Evolutionary conservation across 2,113 vertebrate genomes (phyloP), one percentile per base, ranked within the genome.

Genomic region (Benitochromis conjunctus): DNA sequence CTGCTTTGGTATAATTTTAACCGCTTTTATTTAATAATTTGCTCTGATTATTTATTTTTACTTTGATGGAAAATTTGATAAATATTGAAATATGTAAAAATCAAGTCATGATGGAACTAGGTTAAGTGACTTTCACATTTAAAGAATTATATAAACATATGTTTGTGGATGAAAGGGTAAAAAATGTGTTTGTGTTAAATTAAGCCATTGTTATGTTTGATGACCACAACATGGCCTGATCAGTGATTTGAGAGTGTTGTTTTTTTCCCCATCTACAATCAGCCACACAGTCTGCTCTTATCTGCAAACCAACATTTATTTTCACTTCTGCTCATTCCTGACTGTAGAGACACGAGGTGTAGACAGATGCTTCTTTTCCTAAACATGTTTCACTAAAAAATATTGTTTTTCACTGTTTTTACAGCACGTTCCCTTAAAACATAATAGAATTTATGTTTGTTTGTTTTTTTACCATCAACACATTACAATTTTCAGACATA

Each of bases 41-140:
- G 18, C 38, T 5, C 6, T 1, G 5, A 29, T 62, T 34, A 13
- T 56, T 31, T 18, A 6, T 62, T 34, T 88, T 82, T 48, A 36
- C 29, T 66, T 51, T 64, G 7, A 3, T 26, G 29, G 11, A 5
- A 6, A 31, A 10, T 62, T 18, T 58, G 3, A 26, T 7, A 16
- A 9, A 11, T 7, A 12, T 69, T 3, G 34, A 66, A 48, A 60
- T 60, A 34, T 31, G 14, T 19, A 21, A 2, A 14, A 43, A 14
- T n/a, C 18, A 48, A 29, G 80, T 19, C 81, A 55, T 18, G 14
- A 60, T 60, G 77, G 86, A 91, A 84, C n/a, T 56, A 12, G 6
- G 10, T 9, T 18, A 4, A 12, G 79, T 7, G 7, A 43, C 66
- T 55, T 60, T 56, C 16, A 60, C 64, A 69, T 69, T 80, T 41